Evolutionary conservation across 2,113 vertebrate species (phyloP), one percentile per base, ranked within the genome.

Genomic region (Lepisosteus osseus): DNA sequence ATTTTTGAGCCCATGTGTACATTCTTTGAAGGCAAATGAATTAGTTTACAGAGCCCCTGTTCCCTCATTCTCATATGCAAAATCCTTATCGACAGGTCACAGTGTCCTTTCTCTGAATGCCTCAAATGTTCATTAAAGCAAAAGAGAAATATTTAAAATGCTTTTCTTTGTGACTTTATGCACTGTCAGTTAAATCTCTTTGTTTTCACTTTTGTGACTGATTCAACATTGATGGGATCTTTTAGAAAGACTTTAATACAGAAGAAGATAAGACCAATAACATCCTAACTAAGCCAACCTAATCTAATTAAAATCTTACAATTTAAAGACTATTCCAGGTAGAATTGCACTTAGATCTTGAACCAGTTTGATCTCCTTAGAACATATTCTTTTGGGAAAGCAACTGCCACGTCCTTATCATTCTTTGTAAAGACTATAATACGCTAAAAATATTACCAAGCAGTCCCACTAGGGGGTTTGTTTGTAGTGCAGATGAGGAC

Each of bases 401-500:
- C 3, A 12, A 4, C 56, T 59, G 56, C 13, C 56, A 59, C n/a
- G 3, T 59, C n/a, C n/a, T 13, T 13, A 59, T 12, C 7, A 12
- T 59, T n/a, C 11, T 59, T 59, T 14, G 11, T 59, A 4, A 59
- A n/a, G 56, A 12, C 13, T 3, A 59, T 59, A 59, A 14, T 59
- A 59, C n/a, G 13, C 11, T 59, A 9, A 59, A 59, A 59, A 59
- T 59, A 59, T 59, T 59, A 59, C 56, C n/a, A n/a, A 4, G 11
- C 11, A 59, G 11, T 59, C 56, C 56, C 56, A 59, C 56, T 59
- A 14, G 56, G 56, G 56, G n/a, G 4, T 12, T 59, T 59, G 56
- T 59, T 59, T 59, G 56, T 59, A 59, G 56, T 59, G 56, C n/a
- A 59, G 56, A 59, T 59, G n/a, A 59, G 56, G 12, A 59, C 47